These are phyloP conservation scores for Drosophila atroscutellata DNA, from an alignment of 2,888 invertebrate genomes.

Conservation along the genomic window DNA sequence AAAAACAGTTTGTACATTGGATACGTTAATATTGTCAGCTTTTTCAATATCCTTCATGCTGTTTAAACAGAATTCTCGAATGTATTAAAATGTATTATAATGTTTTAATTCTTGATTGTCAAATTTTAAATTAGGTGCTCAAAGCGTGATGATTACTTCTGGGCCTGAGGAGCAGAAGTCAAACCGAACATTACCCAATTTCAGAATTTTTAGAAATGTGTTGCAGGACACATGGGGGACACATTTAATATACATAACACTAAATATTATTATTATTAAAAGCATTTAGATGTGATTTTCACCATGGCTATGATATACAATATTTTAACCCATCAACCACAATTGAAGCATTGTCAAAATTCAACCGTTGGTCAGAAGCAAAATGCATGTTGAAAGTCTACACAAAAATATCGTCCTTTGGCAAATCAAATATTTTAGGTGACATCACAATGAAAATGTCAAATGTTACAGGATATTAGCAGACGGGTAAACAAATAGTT, in stretches of 20 bases:
- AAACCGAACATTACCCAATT: not conserved
- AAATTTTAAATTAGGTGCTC: not conserved
- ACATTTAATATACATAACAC: not conserved
- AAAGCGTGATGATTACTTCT: constrained; percentile 1
- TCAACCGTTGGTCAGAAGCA: not conserved
- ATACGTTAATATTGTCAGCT: not conserved
- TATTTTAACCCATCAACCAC: not conserved
- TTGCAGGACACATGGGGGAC: not conserved
- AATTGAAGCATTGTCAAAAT: not conserved
- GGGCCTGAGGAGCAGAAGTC: not conserved
- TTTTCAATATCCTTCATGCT: not conserved
- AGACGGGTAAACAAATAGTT: constrained; percentile 9
- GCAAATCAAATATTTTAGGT: not conserved
- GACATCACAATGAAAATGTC: constrained; percentile 3
- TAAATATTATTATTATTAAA: not conserved
- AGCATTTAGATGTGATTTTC: not conserved
- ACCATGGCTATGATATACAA: not conserved
- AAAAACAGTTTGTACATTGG: not conserved
- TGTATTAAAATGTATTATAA: not conserved
- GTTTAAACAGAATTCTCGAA: not conserved
- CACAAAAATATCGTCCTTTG: not conserved
- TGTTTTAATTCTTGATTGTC: not conserved
- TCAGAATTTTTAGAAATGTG: not conserved
- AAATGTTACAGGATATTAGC: not conserved
- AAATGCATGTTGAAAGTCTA: not conserved